Percentiles rank a stretch among this genome's conserved stretches.
These are phyloP conservation scores for Reinhardtius hippoglossoides DNA, from an alignment of 2,113 vertebrate species.

Conservation along the genomic window DNA sequence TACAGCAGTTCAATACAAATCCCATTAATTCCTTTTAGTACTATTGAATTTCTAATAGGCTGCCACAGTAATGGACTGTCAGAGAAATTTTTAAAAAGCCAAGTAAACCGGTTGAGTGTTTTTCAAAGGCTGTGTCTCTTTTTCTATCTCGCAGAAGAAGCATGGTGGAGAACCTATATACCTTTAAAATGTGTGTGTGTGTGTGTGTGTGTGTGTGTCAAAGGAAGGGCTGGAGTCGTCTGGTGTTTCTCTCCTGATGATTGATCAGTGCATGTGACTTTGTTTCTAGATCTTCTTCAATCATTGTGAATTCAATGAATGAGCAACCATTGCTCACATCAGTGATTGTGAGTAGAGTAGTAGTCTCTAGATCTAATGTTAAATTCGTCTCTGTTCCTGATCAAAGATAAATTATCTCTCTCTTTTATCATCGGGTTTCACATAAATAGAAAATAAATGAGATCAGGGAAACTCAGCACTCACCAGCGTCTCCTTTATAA, in stretches of 20 bases:
- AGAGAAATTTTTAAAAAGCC: slow-evolving; percentile 15
- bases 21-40: slow-evolving; percentile 62
- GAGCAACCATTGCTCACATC: slow-evolving; percentile 10
- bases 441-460: slow-evolving; percentile 24
- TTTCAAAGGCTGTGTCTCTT: slow-evolving; percentile 10
- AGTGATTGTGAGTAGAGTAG: neutral
- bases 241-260: neutral
- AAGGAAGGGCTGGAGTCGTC: neutral
- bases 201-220: neutral
- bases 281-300: neutral
- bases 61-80: slow-evolving; percentile 47
- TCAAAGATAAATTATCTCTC: slow-evolving; percentile 11
- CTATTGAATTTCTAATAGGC: slow-evolving; percentile 66
- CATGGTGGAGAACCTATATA: slow-evolving; percentile 3
- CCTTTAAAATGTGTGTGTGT: too few species aligned
- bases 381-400: slow-evolving; percentile 9
- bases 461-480: slow-evolving; percentile 27
- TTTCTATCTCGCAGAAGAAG: slow-evolving; percentile 23
- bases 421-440: neutral
- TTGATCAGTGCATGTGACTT: slow-evolving; percentile 18
- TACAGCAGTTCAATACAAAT: slow-evolving; percentile 57
- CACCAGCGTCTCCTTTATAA: neutral
- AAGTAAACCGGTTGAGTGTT: slow-evolving; percentile 26
- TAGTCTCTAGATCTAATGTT: neutral
- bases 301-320: neutral